A percentile compares a stretch with the other conserved stretches of the same genome.
These are phyloP conservation scores for Anarhynchus alexandrinus DNA, from an alignment of 2,113 vertebrate species.

Conservation along the genomic window DNA sequence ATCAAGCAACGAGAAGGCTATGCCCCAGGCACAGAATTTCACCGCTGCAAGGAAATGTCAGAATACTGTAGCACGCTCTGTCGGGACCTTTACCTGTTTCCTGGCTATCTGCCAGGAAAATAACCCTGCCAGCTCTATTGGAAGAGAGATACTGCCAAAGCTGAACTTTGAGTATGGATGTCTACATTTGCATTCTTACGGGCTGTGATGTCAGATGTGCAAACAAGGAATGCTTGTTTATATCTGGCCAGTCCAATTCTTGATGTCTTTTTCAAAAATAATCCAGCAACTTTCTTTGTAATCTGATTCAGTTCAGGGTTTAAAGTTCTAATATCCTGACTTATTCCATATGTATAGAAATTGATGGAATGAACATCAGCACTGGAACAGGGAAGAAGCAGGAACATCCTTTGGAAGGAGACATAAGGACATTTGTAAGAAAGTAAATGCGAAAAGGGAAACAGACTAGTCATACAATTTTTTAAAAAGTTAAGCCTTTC, in stretches of 20 bases:
- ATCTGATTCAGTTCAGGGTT: background rate
- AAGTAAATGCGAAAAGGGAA: background rate
- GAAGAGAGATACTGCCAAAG: slow-evolving; percentile 8
- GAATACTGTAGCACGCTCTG: slow-evolving; percentile 96
- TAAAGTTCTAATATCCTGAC: background rate
- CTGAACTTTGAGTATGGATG: background rate
- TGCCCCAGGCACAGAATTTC: slow-evolving; percentile 90
- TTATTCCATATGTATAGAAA: background rate
- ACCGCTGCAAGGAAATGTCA: slow-evolving; percentile 98
- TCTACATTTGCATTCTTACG: background rate
- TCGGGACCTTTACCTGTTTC: slow-evolving; percentile 91
- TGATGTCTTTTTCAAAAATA: background rate
- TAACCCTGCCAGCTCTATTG: background rate
- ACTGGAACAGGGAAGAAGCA: background rate
- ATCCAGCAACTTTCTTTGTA: background rate
- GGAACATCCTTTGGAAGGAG: background rate
- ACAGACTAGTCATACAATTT: background rate
- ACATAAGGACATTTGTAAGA: background rate
- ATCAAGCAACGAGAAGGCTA: slow-evolving; percentile 94
- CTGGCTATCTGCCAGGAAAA: slow-evolving; percentile 76
- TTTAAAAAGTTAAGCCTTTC: background rate
- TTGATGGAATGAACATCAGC: background rate
- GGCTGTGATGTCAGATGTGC: background rate
- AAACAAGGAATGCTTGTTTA: background rate
- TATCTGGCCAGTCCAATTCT: background rate